Base-by-base conservation (phyloP, 1,140 invertebrate species). In the Leucophenga varia region DNA sequence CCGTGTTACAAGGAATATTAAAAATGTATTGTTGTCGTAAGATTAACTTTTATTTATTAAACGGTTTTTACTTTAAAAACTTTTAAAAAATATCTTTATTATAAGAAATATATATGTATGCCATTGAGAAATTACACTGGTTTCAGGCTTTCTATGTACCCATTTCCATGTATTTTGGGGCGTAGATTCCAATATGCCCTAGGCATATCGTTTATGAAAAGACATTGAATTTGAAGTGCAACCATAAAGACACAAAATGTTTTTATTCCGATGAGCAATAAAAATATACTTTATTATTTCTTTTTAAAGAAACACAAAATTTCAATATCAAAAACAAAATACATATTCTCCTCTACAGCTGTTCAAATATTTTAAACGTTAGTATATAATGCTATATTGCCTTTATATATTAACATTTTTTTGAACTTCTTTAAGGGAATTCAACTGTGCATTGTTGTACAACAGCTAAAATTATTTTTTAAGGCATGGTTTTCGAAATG, bases 31-130 rank as follows among this genome's bases (percentile, higher is more conserved):
- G n/a, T n/a, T n/a, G n/a, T n/a, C 37, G 18, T n/a, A 28, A 28
- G 12, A 28, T 28, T 7, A 28, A 28, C 6, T 28, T 42, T 58
- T 49, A 64, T 65, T 64, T 61, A 50, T 31, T 52, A 41, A 36
- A 56, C 42, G 36, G 43, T 28, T 32, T 30, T 36, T 14, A 44
- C 49, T 61, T 43, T 13, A 28, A 22, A 31, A 28, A 12, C 14
- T 17, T 3, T 41, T 52, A 40, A 40, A 43, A 54, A n/a, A n/a
- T n/a, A 48, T 57, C 22, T 19, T 19, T 39, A 49, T 36, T 2
- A 30, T 31, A 38, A 38, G 6, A 17, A 31, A 31, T 49, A 42
- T 55, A 60, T 50, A 38, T n/a, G n/a, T n/a, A 30, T 55, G 43
- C 47, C 44, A 49, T 60, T 16, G 16, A 19, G 12, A 38, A 37